Conservation (phyloP, 2,888 invertebrate species). For the Brassicogethes aeneus region DNA sequence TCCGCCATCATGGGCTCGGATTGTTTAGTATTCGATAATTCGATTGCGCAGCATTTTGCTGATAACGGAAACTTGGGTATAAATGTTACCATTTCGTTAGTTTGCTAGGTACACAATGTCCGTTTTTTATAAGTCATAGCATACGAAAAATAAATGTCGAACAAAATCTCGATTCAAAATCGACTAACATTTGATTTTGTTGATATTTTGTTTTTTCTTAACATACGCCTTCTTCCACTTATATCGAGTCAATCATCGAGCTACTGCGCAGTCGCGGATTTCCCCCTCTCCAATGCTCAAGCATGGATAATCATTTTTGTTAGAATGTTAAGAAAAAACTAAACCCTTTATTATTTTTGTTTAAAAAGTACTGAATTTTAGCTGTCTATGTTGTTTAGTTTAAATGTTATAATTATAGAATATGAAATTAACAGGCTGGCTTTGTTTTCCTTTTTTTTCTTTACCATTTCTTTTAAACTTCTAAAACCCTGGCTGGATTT, state of each 20-base stretch:
- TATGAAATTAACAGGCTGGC: background rate
- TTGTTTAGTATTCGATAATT: conserved; percentile 97
- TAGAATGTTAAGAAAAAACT: background rate
- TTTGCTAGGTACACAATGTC: conserved; percentile 41
- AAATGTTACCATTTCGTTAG: conserved; percentile 96
- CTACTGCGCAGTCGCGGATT: no score
- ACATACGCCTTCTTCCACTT: no score
- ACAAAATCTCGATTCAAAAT: no score
- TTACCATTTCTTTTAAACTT: background rate
- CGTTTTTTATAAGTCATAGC: background rate
- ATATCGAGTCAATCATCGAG: no score
- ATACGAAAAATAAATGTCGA: background rate
- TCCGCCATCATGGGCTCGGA: conserved; percentile 97
- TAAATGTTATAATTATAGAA: conserved; percentile 1
- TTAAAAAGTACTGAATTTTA: conserved; percentile 1
- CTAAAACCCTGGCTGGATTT: no score
- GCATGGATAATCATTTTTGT: no score
- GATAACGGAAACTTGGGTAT: conserved; percentile 99
- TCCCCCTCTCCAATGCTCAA: no score
- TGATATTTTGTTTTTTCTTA: no score
- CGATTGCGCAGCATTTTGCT: conserved; percentile 95
- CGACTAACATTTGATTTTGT: no score
- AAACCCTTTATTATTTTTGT: background rate
- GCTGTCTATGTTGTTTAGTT: conserved; percentile 1
- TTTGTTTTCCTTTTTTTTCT: background rate